Evolutionary conservation across 2,113 vertebrate species (phyloP).

Genomic region (Lucifuga dentata): DNA sequence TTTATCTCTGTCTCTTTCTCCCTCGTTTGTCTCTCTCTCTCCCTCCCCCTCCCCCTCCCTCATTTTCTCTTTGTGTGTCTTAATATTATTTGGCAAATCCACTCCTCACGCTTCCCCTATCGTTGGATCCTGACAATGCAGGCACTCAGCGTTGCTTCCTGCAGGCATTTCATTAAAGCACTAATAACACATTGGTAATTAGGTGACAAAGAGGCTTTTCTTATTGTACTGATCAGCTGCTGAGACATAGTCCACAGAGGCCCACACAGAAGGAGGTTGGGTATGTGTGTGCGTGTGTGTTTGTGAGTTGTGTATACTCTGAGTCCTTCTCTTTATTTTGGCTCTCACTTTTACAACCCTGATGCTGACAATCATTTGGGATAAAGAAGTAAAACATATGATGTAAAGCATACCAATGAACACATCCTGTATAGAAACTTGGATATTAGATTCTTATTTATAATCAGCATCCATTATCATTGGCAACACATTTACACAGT

Average conservation of each 20-base stretch:
- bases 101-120: conserved; percentile 45
- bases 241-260: conserved; percentile 68
- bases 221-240: conserved; percentile 81
- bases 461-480: conserved; percentile 13
- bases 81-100: conserved; percentile 61
- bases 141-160: conserved; percentile 75
- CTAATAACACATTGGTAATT: conserved; percentile 86
- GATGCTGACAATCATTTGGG: neutral
- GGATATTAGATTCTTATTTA: conserved; percentile 38
- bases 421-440: conserved; percentile 10
- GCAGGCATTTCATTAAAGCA: conserved; percentile 83
- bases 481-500: conserved; percentile 22
- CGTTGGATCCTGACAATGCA: conserved; percentile 45
- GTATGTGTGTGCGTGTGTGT: conserved; percentile 7
- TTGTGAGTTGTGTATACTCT: neutral
- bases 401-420: too few species aligned
- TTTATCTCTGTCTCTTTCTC: neutral
- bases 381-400: too few species aligned
- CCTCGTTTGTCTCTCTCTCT: neutral
- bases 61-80: conserved; percentile 36
- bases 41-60: conserved; percentile 2
- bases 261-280: conserved; percentile 48
- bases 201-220: conserved; percentile 78
- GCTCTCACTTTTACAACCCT: conserved; percentile 13
- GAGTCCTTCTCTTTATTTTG: neutral